phyloP scores from a whole-genome alignment of 1,140 invertebrate genomes.

The Brachionus paranguensis region DNA sequence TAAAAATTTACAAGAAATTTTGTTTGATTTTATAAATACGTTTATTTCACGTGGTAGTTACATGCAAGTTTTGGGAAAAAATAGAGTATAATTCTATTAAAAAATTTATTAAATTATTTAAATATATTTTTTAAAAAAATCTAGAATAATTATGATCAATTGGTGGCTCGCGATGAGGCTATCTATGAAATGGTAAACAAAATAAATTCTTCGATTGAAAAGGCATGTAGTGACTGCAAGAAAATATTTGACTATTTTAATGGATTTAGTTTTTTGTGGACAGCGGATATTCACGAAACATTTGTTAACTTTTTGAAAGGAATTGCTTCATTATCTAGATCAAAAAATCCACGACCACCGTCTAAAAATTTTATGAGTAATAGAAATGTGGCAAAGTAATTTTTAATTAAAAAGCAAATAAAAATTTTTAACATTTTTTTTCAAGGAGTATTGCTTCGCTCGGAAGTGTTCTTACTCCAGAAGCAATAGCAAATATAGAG shows the following conservation, averaged over 20 bases:
- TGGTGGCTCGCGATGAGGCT: conserved; percentile 50
- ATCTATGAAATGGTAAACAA: conserved; percentile 48
- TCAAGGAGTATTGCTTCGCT: conserved; percentile 31
- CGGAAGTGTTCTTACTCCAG: conserved; percentile 9
- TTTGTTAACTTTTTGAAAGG: conserved; percentile 52
- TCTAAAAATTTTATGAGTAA: conserved; percentile 38
- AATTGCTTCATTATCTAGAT: conserved; percentile 44
- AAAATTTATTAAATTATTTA: not conserved
- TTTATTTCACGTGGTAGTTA: conserved; percentile 32
- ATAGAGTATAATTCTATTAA: not conserved
- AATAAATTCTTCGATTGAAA: conserved; percentile 49
- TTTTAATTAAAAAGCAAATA: not conserved
- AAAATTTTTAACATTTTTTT: not conserved
- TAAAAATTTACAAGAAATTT: conserved; percentile 39
- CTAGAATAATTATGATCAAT: conserved; percentile 53
- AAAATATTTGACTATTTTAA: conserved; percentile 48
- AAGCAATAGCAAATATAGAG: conserved; percentile 43
- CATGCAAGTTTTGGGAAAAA: conserved; percentile 34
- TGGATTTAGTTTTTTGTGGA: conserved; percentile 52
- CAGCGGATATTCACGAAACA: conserved; percentile 53
- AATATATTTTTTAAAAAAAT: not conserved
- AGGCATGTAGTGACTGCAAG: conserved; percentile 52
- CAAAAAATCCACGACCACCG: conserved; percentile 20
- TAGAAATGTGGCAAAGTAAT: conserved; percentile 33
- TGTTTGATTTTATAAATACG: conserved; percentile 35